phyloP scores from a whole-genome alignment of 2,888 invertebrate species.

The Himalopsyche japonica region DNA sequence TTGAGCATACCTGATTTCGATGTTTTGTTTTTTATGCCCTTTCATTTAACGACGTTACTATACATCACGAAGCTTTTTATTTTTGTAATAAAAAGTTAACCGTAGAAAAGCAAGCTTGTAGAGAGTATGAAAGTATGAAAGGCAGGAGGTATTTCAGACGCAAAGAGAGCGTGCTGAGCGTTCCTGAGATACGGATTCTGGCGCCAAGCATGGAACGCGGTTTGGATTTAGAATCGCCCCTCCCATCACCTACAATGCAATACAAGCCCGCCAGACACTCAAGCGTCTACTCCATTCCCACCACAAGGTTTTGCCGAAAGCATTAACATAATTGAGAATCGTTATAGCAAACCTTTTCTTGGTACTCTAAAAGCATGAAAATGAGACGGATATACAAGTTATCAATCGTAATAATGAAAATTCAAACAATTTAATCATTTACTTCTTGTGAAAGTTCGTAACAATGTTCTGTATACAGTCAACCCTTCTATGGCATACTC shows the following conservation, averaged over 20 bases:
- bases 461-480: too few species aligned
- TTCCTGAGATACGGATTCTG: conserved; percentile 81
- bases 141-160: conserved; percentile 55
- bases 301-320: conserved; percentile 34
- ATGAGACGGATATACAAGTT: not conserved
- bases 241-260: conserved; percentile 41
- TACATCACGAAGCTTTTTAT: not conserved
- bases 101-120: conserved; percentile 29
- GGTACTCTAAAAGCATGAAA: not conserved
- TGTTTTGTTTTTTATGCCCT: not conserved
- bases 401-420: too few species aligned
- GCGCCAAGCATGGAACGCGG: conserved; percentile 82
- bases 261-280: conserved; percentile 37
- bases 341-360: conserved; percentile 8
- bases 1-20: not conserved
- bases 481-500: too few species aligned
- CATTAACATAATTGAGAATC: conserved; percentile 9
- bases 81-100: not conserved
- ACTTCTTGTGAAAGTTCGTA: too few species aligned
- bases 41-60: not conserved
- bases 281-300: conserved; percentile 41
- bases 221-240: conserved; percentile 62
- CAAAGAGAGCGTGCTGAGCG: conserved; percentile 74
- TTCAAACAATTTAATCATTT: too few species aligned
- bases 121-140: conserved; percentile 21